These are phyloP conservation scores for Autographa pulchrina DNA, from an alignment of 2,888 invertebrate species.

Conservation along the genomic window DNA sequence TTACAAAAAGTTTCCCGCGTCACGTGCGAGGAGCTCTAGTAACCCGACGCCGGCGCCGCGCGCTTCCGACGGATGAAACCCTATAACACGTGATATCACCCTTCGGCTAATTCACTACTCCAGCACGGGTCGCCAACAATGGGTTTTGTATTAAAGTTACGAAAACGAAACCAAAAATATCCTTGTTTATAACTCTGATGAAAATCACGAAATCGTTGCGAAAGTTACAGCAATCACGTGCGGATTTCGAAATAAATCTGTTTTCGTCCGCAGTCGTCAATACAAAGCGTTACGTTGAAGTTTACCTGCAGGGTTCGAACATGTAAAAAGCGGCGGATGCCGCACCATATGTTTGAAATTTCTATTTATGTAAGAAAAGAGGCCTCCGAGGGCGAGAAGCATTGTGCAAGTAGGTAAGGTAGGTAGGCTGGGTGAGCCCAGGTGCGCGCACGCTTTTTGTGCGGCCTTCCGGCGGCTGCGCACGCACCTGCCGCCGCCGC, in stretches of 20 bases:
- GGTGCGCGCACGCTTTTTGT: constrained; percentile 87
- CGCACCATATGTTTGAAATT: constrained; percentile 76
- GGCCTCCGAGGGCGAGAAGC: constrained; percentile 66
- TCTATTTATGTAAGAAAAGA: constrained; percentile 70
- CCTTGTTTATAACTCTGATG: constrained; percentile 24
- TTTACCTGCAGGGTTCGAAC: constrained; percentile 51
- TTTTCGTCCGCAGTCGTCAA: constrained; percentile 27
- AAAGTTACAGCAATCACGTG: constrained; percentile 5
- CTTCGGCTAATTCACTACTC: constrained; percentile 54
- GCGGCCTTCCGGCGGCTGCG: constrained; percentile 87
- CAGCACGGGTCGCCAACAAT: constrained; percentile 25
- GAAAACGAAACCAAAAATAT: constrained; percentile 28
- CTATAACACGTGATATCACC: constrained; percentile 65
- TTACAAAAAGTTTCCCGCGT: constrained; percentile 74
- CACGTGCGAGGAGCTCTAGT: constrained; percentile 78
- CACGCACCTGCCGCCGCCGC: constrained; percentile 81
- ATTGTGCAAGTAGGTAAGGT: constrained; percentile 84
- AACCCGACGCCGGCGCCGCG: constrained; percentile 74
- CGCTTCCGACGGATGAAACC: constrained; percentile 83
- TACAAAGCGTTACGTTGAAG: constrained; percentile 39
- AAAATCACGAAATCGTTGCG: constrained; percentile 9
- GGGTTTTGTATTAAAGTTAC: constrained; percentile 32
- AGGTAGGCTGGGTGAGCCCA: constrained; percentile 74
- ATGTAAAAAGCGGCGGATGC: constrained; percentile 46
- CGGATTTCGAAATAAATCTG: constrained; percentile 37